phyloP scores from a whole-genome alignment of 2,888 invertebrate genomes.

The Dromius quadrimaculatus region DNA sequence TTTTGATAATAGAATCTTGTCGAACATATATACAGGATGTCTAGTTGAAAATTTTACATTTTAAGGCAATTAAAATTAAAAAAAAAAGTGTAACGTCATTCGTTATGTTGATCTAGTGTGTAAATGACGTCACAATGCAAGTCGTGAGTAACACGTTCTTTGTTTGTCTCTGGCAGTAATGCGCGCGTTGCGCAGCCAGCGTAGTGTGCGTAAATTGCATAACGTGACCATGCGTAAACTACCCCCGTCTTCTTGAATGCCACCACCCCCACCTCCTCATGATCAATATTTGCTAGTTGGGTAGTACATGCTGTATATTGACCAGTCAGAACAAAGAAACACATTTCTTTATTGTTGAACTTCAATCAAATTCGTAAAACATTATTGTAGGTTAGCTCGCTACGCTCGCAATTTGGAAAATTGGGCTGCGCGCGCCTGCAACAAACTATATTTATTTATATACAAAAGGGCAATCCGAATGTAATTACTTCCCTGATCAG shows the following conservation, averaged over 20 bases:
- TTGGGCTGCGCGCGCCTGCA: too few species aligned
- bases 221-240: conserved; percentile 43
- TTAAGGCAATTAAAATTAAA: too few species aligned
- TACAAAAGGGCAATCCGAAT: too few species aligned
- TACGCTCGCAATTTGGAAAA: too few species aligned
- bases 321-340: conserved; percentile 38
- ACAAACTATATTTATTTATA: too few species aligned
- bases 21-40: too few species aligned
- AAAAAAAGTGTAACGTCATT: conserved; percentile 33
- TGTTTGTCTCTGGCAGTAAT: conserved; percentile 6
- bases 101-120: conserved; percentile 30
- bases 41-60: too few species aligned
- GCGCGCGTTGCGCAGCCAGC: background rate
- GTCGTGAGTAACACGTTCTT: conserved; percentile 25
- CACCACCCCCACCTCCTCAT: background rate
- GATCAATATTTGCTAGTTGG: conserved; percentile 38
- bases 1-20: background rate
- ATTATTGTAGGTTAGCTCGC: too few species aligned
- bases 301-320: conserved; percentile 33
- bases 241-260: background rate
- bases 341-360: conserved; percentile 4
- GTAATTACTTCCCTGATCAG: too few species aligned
- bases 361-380: too few species aligned
- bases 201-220: conserved; percentile 38
- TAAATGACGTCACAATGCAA: conserved; percentile 31